Base-by-base conservation (phyloP, 2,797 vertebrate genomes). In the Hapalemur alaotrensis region DNA sequence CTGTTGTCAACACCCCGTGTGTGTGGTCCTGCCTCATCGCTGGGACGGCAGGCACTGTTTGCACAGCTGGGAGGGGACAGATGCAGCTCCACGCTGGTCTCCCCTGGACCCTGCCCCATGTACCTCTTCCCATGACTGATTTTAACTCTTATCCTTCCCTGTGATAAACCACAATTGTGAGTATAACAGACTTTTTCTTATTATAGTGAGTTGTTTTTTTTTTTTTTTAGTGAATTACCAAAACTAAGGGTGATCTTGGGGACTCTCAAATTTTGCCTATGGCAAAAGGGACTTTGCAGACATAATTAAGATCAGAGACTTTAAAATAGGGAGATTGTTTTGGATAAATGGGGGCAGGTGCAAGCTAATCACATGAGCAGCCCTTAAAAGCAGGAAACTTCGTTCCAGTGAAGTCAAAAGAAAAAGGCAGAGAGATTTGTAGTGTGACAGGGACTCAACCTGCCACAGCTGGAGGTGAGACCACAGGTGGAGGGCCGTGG, bases 61-160 rank as follows among this genome's bases (percentile, higher is more conserved):
- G 7, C 32, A 12, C 8, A 22, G 1, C 23, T 17, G 4, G 13
- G 18, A 54, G 52, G 30, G 18, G 46, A 25, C 14, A 5, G 69
- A 4, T 61, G 61, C 12, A 4, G 23, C 41, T 4, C 18, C 1
- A 2, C 7, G 25, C 17, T 52, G 50, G 15, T 43, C 52, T 57
- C 69, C 5, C 50, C 22, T 59, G 57, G 57, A 0, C 57, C 59
- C 22, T 1, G 20, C 5, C n/a, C 11, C 0, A 0, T 7, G 4
- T 0, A 23, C 4, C 43, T 18, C 32, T 7, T 59, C 28, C 48
- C 10, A 59, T 0, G 10, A 59, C 43, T 17, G 18, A 9, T 12
- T 13, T 35, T n/a, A 17, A 23, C 35, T 46, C 14, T 3, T 46
- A 50, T 30, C 48, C 48, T 69, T 70, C 28, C n/a, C 6, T 43